Conservation (phyloP, 2,888 invertebrate genomes). For the Chloroclysta siterata region DNA sequence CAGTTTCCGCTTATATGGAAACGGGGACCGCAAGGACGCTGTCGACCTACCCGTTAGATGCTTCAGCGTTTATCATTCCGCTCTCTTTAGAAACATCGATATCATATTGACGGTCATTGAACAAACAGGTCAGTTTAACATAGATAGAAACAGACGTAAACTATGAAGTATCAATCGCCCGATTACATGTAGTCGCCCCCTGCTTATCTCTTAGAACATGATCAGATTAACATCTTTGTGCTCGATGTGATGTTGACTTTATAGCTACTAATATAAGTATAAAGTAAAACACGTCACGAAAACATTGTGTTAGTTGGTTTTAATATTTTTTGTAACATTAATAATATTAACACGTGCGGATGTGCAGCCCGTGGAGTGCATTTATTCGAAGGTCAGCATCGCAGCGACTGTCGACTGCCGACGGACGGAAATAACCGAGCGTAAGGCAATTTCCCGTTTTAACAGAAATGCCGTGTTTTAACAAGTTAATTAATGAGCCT, state of each 20-base stretch:
- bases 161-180: conserved; percentile 23
- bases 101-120: conserved; percentile 13
- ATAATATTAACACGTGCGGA: conserved; percentile 31
- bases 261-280: conserved; percentile 21
- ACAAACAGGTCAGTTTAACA: conserved; percentile 19
- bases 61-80: conserved; percentile 17
- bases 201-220: conserved; percentile 18
- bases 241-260: conserved; percentile 30
- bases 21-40: conserved; percentile 60
- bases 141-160: conserved; percentile 23
- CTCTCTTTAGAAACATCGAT: conserved; percentile 16
- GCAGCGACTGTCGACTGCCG: conserved; percentile 48
- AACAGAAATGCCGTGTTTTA: conserved; percentile 30
- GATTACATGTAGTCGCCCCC: conserved; percentile 16
- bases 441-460: conserved; percentile 72
- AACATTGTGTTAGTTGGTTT: background rate
- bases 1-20: conserved; percentile 68
- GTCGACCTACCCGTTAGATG: conserved; percentile 32
- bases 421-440: conserved; percentile 74
- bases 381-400: conserved; percentile 66
- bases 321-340: conserved; percentile 14
- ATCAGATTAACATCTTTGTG: conserved; percentile 30
- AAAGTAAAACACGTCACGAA: conserved; percentile 11
- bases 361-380: conserved; percentile 54
- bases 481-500: conserved; percentile 31